Base-by-base conservation (phyloP, 2,113 vertebrate species). In the Gasterosteus nipponicus region DNA sequence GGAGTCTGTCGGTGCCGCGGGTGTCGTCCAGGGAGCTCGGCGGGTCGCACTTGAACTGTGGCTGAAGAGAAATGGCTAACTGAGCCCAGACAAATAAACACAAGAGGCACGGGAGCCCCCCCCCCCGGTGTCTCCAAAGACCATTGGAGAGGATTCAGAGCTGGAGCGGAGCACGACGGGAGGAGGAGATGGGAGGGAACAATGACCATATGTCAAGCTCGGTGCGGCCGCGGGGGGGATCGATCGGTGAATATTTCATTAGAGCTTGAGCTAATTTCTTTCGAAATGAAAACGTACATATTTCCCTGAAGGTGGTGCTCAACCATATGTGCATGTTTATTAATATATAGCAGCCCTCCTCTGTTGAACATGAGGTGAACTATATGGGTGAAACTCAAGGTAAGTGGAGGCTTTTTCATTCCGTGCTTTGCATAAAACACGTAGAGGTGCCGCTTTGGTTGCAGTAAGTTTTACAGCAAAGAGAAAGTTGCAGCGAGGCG, bases 241-340 rank as follows among this genome's bases (percentile, higher is more conserved):
- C 62, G 33, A 89, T 83, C 63, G 78, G 80, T 90, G 84, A 91
- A 91, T 90, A 89, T 91, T 92, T 91, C 83, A 90, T 89, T 69
- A 89, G 84, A 67, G 78, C 78, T 57, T 64, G 73, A 86, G 82
- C 84, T 88, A 87, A 91, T 91, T 91, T 89, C 78, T 85, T 85
- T 87, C 77, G 81, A 86, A 88, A 82, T 86, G 69, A 91, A 93
- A 91, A 88, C 88, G 82, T 90, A 84, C 84, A 89, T 87, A 79
- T 83, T 69, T 87, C 88, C 90, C 86, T 22, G 60, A 87, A 89
- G 90, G 89, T 85, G 75, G 54, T 39, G 29, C 14, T 56, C 47
- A 7, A 73, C 87, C 89, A 91, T 92, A 92, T 91, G 91, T 66
- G 75, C 85, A 86, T 85, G 86, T 91, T 92, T 91, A 93, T 91